Base-by-base conservation (phyloP, 2,113 vertebrate genomes). In the Misgurnus mizolepis region DNA sequence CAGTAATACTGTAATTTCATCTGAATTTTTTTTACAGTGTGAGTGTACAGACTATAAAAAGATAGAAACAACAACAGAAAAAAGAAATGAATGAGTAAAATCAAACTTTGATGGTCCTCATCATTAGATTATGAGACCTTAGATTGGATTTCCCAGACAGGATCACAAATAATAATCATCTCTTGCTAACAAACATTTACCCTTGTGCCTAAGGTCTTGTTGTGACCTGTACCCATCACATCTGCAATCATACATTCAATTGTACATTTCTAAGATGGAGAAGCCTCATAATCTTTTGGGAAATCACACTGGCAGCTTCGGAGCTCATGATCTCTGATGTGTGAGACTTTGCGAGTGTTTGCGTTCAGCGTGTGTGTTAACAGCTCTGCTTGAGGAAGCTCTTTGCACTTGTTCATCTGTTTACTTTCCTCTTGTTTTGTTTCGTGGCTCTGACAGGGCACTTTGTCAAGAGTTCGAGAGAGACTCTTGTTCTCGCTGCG, bases 381-480 rank as follows among this genome's bases (percentile, higher is more conserved):
- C 72, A 75, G 72, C 22, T 75, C 41, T 62, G 41, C n/a, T 47
- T 47, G 56, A 11, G 12, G 41, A 62, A 61, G 58, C 56, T 14
- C 17, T 53, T 12, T 45, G 58, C 69, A 27, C 50, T 65, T 60
- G 70, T 74, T 74, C 39, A 47, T 80, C 70, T 74, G 40, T 73
- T 73, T 72, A 67, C 69, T 39, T 22, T 22, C 15, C 60, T 60
- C 45, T 49, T 50, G 68, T 73, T 61, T 72, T 75, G 41, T 75
- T 17, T 6, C 5, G 39, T 27, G 15, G 18, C 62, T 80, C 50
- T 49, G 69, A 74, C 70, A 34, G 61, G 4, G 64, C 62, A 74
- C 69, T 80, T 66, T 74, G 79, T 80, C 69, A 66, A 58, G 18
- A 74, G 50, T 67, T 74, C 62, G 61, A 80, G 39, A 64, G 10